These are phyloP conservation scores for Araneus ventricosus DNA, from an alignment of 1,140 invertebrate species.

Conservation along the genomic window DNA sequence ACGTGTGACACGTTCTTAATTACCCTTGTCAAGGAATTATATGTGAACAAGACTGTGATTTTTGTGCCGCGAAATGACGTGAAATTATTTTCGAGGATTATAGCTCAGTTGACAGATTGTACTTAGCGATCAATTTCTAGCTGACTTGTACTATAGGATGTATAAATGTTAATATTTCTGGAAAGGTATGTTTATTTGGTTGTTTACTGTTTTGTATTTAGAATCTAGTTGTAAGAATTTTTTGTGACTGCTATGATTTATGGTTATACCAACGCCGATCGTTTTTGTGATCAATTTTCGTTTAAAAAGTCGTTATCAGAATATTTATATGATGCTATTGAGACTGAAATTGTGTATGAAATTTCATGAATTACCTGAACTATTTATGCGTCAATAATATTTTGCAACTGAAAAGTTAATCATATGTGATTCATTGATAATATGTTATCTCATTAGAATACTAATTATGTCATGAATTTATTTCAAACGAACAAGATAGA, in stretches of 20 bases:
- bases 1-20: constrained; percentile 34
- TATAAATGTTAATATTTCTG: constrained; percentile 32
- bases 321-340: too few species aligned
- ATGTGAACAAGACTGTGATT: neutral
- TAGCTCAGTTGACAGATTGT: constrained; percentile 13
- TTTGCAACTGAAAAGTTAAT: too few species aligned
- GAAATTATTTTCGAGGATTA: constrained; percentile 56
- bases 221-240: neutral
- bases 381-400: too few species aligned
- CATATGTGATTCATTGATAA: too few species aligned
- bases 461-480: too few species aligned
- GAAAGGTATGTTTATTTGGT: neutral
- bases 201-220: neutral
- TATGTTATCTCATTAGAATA: too few species aligned
- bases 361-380: too few species aligned
- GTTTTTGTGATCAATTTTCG: too few species aligned
- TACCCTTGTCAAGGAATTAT: neutral
- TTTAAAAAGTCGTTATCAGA: too few species aligned
- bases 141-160: constrained; percentile 46
- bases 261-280: too few species aligned
- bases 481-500: too few species aligned
- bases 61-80: constrained; percentile 32
- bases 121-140: constrained; percentile 46
- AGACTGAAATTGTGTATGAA: too few species aligned
- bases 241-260: neutral